These are phyloP conservation scores for Mnemiopsis leidyi DNA, from an alignment of 37 sponge, comb jelly and placozoan species.

Conservation along the genomic window DNA sequence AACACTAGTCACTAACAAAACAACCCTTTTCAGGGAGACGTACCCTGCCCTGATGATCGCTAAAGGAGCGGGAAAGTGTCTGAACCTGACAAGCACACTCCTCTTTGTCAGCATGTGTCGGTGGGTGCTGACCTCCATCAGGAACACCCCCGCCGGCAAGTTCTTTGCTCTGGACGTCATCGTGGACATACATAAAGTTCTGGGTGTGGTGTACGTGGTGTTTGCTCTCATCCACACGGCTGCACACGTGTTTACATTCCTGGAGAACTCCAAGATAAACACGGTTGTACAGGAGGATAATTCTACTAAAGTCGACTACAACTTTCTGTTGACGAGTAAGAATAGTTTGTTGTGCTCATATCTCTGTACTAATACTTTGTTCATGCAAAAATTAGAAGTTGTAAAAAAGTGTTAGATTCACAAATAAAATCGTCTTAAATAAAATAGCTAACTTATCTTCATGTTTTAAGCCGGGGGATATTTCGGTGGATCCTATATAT, in stretches of 20 bases:
- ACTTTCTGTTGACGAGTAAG: background rate
- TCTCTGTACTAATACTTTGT: too few relatives aligned
- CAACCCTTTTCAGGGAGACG: background rate
- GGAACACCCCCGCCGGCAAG: conserved; percentile 54
- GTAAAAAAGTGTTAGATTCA: too few relatives aligned
- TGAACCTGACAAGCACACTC: conserved; percentile 38
- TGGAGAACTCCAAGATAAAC: background rate
- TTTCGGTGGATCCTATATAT: conserved; percentile 4
- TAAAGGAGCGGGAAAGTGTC: conserved; percentile 49
- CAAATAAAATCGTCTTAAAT: too few relatives aligned
- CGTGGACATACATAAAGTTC: conserved; percentile 38
- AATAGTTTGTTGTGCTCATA: background rate
- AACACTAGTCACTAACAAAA: too few relatives aligned
- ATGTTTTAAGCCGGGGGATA: background rate
- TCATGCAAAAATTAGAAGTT: too few relatives aligned
- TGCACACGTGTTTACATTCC: conserved; percentile 47
- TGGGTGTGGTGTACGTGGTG: background rate
- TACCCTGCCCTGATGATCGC: conserved; percentile 9
- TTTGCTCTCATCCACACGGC: conserved; percentile 33
- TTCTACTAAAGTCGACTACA: background rate
- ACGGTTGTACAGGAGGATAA: background rate
- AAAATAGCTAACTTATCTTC: background rate
- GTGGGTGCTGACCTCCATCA: conserved; percentile 1
- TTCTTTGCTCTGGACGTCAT: conserved; percentile 46
- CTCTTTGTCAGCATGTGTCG: conserved; percentile 40